Evolutionary conservation across 2,888 invertebrate species (phyloP).

Genomic region (Myopa testacea): DNA sequence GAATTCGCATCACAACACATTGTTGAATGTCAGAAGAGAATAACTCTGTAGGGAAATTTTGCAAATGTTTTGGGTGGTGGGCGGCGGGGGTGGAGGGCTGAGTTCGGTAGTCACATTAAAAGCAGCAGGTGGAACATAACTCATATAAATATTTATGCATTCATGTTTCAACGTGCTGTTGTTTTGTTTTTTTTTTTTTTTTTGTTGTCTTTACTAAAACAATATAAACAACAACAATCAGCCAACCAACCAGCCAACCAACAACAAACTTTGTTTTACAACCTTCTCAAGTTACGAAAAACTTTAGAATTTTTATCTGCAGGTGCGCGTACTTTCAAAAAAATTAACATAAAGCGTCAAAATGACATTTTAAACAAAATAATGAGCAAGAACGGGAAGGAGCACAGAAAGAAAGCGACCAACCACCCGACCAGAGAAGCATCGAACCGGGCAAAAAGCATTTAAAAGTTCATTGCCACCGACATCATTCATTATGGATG

Average conservation of each 20-base stretch:
- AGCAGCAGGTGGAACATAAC: conserved; percentile 5
- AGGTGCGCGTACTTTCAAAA: conserved; percentile 33
- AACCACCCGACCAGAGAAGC: not conserved
- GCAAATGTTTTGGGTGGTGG: not conserved
- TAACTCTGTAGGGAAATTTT: conserved; percentile 17
- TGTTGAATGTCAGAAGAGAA: too few relatives aligned
- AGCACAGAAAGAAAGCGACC: not conserved
- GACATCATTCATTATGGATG: conserved; percentile 65
- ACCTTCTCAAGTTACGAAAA: conserved; percentile 5
- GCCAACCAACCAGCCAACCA: not conserved
- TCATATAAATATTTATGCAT: conserved; percentile 37
- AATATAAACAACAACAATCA: conserved; percentile 19
- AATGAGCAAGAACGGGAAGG: conserved; percentile 16
- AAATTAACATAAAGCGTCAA: conserved; percentile 36
- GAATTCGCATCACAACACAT: too few relatives aligned
- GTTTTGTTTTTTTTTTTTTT: not conserved
- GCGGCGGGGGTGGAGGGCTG: not conserved
- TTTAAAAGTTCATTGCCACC: conserved; percentile 69
- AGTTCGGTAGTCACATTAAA: not conserved
- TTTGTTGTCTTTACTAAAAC: not conserved
- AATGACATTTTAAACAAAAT: conserved; percentile 39
- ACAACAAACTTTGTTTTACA: not conserved
- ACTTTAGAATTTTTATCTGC: conserved; percentile 33
- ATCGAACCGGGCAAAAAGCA: conserved; percentile 54
- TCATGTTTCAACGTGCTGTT: conserved; percentile 5